Evolutionary conservation across 2,113 vertebrate genomes (phyloP).

Genomic region (Columba janthina): DNA sequence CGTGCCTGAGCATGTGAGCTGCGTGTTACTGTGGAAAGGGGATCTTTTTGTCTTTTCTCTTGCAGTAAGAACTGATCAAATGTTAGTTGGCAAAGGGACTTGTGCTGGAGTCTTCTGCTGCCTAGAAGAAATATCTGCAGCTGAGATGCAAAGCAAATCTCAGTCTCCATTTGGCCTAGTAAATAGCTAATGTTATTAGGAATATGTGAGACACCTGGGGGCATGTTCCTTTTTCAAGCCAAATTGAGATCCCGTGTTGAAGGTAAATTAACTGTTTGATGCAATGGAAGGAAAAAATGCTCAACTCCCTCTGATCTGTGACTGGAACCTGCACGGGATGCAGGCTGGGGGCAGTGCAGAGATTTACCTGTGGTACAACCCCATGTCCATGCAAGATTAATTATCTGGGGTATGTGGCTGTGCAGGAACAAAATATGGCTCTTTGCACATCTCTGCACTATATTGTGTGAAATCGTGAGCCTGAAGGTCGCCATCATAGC

Average conservation of each 20-base stretch:
- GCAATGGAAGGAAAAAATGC: not conserved
- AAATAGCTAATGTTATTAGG: not conserved
- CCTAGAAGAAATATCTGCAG: not conserved
- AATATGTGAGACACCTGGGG: not conserved
- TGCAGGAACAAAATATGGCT: fast-evolving
- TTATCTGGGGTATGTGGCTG: not conserved
- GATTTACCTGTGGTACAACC: not conserved
- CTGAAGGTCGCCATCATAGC: not conserved
- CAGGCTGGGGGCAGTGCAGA: not conserved
- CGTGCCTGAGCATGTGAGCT: not conserved
- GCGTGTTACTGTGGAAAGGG: not conserved
- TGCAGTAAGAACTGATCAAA: not conserved
- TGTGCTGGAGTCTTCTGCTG: not conserved
- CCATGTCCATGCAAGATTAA: not conserved
- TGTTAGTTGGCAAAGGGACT: not conserved
- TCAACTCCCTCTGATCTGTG: not conserved
- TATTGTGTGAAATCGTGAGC: not conserved
- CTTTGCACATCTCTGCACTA: not conserved
- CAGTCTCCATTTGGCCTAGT: not conserved
- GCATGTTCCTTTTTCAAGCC: not conserved
- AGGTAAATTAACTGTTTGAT: not conserved
- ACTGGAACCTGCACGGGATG: not conserved
- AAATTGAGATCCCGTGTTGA: not conserved
- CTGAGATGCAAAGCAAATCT: not conserved
- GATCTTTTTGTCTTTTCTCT: not conserved